Evolutionary conservation across 2,888 invertebrate genomes (phyloP).

Genomic region (Lutraria lutraria): DNA sequence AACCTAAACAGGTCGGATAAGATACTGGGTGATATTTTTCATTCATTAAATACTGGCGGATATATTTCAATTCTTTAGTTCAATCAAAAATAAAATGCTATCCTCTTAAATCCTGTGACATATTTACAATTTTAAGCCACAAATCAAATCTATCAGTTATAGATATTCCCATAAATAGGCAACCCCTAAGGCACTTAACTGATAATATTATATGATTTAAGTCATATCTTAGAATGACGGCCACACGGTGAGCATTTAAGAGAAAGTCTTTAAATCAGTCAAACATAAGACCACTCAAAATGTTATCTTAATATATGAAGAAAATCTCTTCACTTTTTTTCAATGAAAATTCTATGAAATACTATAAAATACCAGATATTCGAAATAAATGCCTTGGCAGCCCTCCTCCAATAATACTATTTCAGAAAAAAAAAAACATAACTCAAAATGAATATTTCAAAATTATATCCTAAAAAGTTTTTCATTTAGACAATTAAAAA

Average conservation of each 20-base stretch:
- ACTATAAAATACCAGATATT: too few species aligned
- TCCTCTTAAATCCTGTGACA: neutral
- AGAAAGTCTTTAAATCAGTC: conserved; percentile 7
- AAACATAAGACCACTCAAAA: neutral
- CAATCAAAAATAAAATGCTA: neutral
- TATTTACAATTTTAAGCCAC: neutral
- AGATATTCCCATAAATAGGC: neutral
- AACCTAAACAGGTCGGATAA: too few species aligned
- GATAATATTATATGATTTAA: conserved; percentile 18
- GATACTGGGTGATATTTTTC: too few species aligned
- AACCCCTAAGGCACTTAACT: neutral
- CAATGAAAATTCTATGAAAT: neutral
- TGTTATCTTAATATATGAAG: neutral
- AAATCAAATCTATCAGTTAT: neutral
- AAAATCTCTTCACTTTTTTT: neutral
- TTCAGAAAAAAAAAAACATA: too few species aligned
- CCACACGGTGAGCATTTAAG: neutral
- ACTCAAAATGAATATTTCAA: too few species aligned
- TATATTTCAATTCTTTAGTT: too few species aligned
- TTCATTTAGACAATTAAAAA: too few species aligned
- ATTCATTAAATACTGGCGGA: too few species aligned
- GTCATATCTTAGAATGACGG: neutral
- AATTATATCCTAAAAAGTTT: too few species aligned
- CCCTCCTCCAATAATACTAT: too few species aligned
- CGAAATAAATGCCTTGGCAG: too few species aligned